These are phyloP conservation scores for Tragelaphus buxtoni DNA, from an alignment of 2,113 vertebrate species.

Conservation along the genomic window DNA sequence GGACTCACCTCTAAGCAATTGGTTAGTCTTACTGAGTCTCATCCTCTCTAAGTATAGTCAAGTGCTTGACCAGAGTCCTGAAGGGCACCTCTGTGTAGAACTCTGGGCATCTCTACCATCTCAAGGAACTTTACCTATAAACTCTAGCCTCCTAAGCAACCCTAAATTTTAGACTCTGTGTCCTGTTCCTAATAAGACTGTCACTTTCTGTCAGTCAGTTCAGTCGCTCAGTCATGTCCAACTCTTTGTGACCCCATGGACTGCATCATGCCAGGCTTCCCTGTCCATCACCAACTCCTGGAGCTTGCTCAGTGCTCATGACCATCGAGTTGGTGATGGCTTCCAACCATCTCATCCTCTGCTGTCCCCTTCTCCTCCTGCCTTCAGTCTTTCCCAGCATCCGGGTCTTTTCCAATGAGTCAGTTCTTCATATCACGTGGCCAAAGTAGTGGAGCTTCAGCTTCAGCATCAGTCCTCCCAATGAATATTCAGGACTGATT, in stretches of 20 bases:
- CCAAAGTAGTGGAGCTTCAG: not conserved
- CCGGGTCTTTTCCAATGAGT: not conserved
- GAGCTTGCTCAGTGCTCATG: not conserved
- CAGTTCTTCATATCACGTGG: not conserved
- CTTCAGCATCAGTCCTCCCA: not conserved
- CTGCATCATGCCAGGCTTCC: not conserved
- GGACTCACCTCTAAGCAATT: not conserved
- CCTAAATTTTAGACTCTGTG: not conserved
- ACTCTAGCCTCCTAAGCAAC: not conserved
- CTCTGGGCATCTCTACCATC: not conserved
- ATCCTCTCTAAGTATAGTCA: not conserved
- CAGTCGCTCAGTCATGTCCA: not conserved
- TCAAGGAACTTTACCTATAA: not conserved
- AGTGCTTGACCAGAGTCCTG: not conserved
- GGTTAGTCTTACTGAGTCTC: not conserved
- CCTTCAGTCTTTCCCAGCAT: not conserved
- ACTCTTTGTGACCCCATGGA: not conserved
- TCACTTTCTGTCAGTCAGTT: not conserved
- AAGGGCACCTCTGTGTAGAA: not conserved
- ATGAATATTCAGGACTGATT: not conserved
- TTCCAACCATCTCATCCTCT: not conserved
- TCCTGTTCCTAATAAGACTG: not conserved
- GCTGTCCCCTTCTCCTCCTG: not conserved
- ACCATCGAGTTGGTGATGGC: not conserved
- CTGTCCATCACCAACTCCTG: not conserved